A percentile compares a stretch with the other conserved stretches of the same genome.
Conservation (phyloP, 35 echinoderm and acorn worm genomes). For the Heliocidaris erythrogramma region DNA sequence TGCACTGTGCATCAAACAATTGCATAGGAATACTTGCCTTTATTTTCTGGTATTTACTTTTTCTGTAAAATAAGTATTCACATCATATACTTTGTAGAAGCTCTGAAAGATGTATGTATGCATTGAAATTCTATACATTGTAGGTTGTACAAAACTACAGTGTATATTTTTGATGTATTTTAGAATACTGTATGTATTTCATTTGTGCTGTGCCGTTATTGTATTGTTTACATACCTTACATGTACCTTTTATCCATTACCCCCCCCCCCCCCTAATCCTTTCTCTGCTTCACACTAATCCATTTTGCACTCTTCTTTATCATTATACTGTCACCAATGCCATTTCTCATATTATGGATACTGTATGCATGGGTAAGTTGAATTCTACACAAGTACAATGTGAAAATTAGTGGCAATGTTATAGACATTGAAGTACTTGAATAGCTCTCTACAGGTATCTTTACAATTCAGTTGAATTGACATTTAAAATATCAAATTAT, state of each 20-base stretch:
- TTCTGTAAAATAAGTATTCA: no score
- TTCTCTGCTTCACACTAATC: not conserved
- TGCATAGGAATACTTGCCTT: no score
- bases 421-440: no score
- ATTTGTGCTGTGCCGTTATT: not conserved
- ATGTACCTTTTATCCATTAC: not conserved
- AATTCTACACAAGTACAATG: not conserved
- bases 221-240: not conserved
- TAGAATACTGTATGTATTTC: not conserved
- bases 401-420: no score
- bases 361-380: not conserved
- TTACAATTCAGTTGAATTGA: no score
- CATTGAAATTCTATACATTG: not conserved
- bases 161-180: not conserved
- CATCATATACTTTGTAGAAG: no score
- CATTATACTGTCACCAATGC: not conserved
- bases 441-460: no score
- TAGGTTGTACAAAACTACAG: not conserved
- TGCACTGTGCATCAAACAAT: no score
- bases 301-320: not conserved
- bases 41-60: no score
- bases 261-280: no score
- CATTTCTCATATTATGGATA: not conserved
- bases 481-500: no score
- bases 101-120: not conserved